Evolutionary conservation across 35 echinoderm and acorn worm genomes (phyloP), one percentile per base, ranked within the genome.

Genomic region (Heliocidaris erythrogramma): DNA sequence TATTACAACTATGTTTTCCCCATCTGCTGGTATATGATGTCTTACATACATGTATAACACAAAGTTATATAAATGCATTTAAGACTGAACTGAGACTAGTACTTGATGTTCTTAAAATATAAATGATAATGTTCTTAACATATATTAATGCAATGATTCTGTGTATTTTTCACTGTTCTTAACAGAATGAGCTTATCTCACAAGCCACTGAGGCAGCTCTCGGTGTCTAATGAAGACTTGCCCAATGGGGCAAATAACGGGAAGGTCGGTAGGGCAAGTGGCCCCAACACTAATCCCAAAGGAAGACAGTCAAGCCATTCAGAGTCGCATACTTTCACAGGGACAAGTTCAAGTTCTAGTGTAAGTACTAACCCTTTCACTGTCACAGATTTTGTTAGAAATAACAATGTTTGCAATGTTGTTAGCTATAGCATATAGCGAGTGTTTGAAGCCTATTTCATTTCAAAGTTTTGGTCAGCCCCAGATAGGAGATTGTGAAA

Each of bases 121-220:
- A 10, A 78, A 78, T 78, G 65, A 78, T 5, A 10, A 52, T 86
- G 85, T 30, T 9, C 31, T 9, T 86, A 9, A 32, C 10, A 11
- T 86, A 86, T 47, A 47, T n/a, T n/a, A 48, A 7, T 89, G 10
- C 31, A n/a, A 35, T 89, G 7, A 47, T 13, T 32, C 13, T 86
- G 12, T 88, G 12, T 89, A 8, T 89, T 89, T 89, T 47, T 89
- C 32, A 14, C 31, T 32, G 13, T 24, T 9, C 32, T 9, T 47
- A 24, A 47, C 91, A 92, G 91, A n/a, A 92, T 92, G 91, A 92
- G 91, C 48, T 7, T 92, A 13, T 48, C 91, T 48, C 91, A 92
- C 49, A 92, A 92, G 91, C 91, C 91, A 30, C 49, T 92, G 91
- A 49, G 91, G 91, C 91, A 92, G 32, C 91, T 92, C 91, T 92